Base-by-base conservation (phyloP, 53 echinoderm and acorn worm species). In the Holothuria scabra region DNA sequence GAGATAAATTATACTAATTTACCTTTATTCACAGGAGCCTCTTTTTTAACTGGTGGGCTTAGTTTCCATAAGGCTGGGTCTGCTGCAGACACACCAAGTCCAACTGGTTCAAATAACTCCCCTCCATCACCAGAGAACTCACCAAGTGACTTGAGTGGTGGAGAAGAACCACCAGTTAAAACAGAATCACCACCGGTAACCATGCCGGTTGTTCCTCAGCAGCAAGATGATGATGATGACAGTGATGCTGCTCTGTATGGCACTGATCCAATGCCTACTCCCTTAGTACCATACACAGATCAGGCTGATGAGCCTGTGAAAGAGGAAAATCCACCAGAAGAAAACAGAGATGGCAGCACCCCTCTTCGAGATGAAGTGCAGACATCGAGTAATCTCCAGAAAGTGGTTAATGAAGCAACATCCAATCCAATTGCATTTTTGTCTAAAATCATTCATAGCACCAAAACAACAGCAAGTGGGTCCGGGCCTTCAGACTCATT, bases 391-490 rank as follows among this genome's bases (percentile, higher is more conserved):
- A 63, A 38, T 61, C 63, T 81, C 0, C 62, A 78, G 64, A 61
- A 85, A 19, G 76, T 91, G 83, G 78, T 91, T 28, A 78, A 88
- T 24, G 91, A 88, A 74, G 91, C 91, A 20, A 91, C 88, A 6
- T 78, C 82, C 46, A 91, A 91, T 83, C 91, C 91, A 0, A 91
- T 91, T 10, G 88, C 85, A 83, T 91, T 91, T 79, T 30, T 91
- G 5, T 85, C 88, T 1, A 91, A 88, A 66, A 85, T 91, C 33
- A 91, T 91, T 57, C 88, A 85, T 10, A 88, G 85, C 64, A 80
- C 87, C 28, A 79, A 81, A 35, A 76, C 76, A 28, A 44, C 84
- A 19, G 41, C 71, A 35, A 82, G 57, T 24, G 72, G 66, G 30
- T 41, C 62, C 28, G 84, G 86, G 6, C 87, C 84, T 24, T 80